Evolutionary conservation across 2,888 invertebrate genomes (phyloP).

Genomic region (Calameuta filiformis): DNA sequence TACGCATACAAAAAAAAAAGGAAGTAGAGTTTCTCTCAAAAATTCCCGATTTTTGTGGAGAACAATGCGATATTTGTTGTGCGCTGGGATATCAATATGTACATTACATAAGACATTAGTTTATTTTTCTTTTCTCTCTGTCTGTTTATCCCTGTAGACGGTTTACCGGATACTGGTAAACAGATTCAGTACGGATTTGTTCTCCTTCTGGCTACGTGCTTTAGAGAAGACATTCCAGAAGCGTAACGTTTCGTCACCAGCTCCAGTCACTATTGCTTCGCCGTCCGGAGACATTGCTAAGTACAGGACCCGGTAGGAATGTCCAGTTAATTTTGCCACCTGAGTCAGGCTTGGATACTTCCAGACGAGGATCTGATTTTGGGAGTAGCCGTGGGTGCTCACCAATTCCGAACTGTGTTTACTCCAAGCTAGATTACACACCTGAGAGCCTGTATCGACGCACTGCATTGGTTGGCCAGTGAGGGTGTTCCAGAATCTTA

Average conservation of each 20-base stretch:
- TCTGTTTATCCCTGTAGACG: not conserved
- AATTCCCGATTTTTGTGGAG: not conserved
- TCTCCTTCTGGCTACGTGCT: conserved; percentile 93
- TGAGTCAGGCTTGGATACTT: conserved; percentile 97
- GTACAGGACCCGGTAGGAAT: conserved; percentile 95
- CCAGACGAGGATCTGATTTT: conserved; percentile 99
- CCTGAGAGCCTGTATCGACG: conserved; percentile 97
- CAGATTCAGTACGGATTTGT: conserved; percentile 91
- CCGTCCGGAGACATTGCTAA: conserved; percentile 97
- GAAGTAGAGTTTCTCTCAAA: not conserved
- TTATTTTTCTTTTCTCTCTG: not conserved
- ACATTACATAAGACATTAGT: conserved; percentile 3
- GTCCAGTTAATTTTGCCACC: conserved; percentile 97
- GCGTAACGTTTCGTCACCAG: conserved; percentile 96
- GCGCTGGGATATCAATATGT: not conserved
- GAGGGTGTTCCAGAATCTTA: conserved; percentile 98
- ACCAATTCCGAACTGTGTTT: conserved; percentile 98
- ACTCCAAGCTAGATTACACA: conserved; percentile 98
- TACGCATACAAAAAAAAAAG: conserved; percentile 4
- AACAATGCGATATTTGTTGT: not conserved
- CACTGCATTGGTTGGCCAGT: conserved; percentile 98
- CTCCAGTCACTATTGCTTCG: conserved; percentile 98
- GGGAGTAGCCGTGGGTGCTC: conserved; percentile 98
- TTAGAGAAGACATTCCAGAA: conserved; percentile 99
- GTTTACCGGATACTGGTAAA: conserved; percentile 87